phyloP scores from a whole-genome alignment of 2,113 vertebrate genomes.

The Gambusia affinis region DNA sequence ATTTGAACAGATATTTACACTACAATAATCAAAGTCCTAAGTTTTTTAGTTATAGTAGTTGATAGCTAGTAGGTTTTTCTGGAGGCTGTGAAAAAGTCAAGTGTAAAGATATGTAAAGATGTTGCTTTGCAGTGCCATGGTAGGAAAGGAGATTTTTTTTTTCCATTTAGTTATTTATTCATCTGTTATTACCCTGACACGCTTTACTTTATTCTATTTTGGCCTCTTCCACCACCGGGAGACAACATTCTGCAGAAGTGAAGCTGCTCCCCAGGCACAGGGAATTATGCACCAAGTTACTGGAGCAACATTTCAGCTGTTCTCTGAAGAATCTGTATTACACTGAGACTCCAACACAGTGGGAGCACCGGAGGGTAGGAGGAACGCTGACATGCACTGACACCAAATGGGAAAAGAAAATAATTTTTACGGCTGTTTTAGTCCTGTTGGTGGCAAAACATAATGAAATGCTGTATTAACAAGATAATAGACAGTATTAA shows the following conservation, averaged over 20 bases:
- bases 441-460: background rate
- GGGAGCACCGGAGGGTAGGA: background rate
- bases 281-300: constrained; percentile 62
- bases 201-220: constrained; percentile 68
- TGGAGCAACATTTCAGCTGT: constrained; percentile 53
- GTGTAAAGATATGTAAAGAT: constrained; percentile 13
- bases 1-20: too few relatives aligned
- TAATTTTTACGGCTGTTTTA: background rate
- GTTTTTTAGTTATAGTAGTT: background rate
- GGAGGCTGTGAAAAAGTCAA: background rate
- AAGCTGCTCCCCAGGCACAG: constrained; percentile 47
- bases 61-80: background rate
- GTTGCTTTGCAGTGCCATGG: constrained; percentile 22
- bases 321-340: constrained; percentile 33
- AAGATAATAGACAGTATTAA: background rate
- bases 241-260: constrained; percentile 51
- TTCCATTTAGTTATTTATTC: constrained; percentile 1
- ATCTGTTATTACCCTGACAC: constrained; percentile 23
- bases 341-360: constrained; percentile 25
- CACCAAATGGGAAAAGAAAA: background rate
- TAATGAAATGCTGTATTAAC: background rate
- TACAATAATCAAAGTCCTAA: too few relatives aligned
- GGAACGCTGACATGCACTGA: background rate
- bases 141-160: constrained; percentile 26
- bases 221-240: constrained; percentile 60